phyloP scores from a whole-genome alignment of 2,797 vertebrate species.

The Chloroceryle amazona region DNA sequence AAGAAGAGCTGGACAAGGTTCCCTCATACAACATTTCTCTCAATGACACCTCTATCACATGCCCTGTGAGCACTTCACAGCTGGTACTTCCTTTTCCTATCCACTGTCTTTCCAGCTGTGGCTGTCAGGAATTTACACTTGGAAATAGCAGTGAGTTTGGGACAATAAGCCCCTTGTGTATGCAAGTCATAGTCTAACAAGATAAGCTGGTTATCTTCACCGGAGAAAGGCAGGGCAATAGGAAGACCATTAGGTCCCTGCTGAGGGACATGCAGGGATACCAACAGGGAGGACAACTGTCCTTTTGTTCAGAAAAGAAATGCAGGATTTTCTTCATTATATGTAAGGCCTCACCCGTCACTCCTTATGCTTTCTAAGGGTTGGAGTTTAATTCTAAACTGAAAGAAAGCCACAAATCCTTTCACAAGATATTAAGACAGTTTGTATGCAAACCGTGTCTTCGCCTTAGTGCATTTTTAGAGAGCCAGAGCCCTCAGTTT shows the following conservation, averaged over 20 bases:
- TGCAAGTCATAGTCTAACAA: background rate
- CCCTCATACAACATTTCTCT: background rate
- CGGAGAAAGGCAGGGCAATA: background rate
- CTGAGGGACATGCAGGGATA: background rate
- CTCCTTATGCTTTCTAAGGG: background rate
- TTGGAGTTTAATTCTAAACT: background rate
- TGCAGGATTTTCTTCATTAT: background rate
- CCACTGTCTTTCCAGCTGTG: background rate
- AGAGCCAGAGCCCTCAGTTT: background rate
- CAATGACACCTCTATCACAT: background rate
- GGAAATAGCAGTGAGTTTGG: background rate
- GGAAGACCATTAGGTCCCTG: rapidly evolving
- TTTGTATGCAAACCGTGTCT: slow-evolving; percentile 3
- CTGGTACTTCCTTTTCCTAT: background rate
- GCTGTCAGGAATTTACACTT: background rate
- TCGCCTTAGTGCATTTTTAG: background rate
- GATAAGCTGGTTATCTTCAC: background rate
- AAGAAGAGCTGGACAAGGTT: background rate
- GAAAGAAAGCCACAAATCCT: background rate
- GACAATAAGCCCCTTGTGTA: background rate
- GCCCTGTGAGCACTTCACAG: background rate
- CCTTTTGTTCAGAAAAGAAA: background rate
- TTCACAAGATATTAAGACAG: background rate
- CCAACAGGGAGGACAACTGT: background rate
- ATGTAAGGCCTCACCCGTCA: background rate